These are phyloP conservation scores for Paramuricea clavata DNA, from an alignment of 92 coral and sea anemone species.

Conservation along the genomic window DNA sequence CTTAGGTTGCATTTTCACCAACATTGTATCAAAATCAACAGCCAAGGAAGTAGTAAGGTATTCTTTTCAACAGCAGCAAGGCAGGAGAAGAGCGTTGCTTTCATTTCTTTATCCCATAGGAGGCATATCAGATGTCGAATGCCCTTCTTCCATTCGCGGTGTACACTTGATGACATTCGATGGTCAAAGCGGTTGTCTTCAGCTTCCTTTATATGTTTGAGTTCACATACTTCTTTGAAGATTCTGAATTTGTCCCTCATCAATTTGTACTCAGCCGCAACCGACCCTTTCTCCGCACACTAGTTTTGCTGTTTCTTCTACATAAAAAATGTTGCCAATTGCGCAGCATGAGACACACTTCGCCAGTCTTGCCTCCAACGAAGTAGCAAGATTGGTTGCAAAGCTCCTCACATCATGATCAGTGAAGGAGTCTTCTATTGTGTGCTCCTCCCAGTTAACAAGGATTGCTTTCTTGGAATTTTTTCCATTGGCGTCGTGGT, in stretches of 20 bases:
- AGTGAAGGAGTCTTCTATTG: neutral
- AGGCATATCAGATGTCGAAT: neutral
- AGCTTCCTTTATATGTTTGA: neutral
- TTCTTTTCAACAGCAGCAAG: neutral
- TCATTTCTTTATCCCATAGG: slow-evolving; percentile 24
- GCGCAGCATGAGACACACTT: neutral
- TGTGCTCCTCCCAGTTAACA: neutral
- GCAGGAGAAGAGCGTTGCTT: neutral
- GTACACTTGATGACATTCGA: slow-evolving; percentile 10
- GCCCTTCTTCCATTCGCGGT: neutral
- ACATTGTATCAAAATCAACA: slow-evolving; percentile 12
- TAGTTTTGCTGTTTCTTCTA: slow-evolving; percentile 6
- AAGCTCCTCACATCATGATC: slow-evolving; percentile 1
- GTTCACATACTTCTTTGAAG: slow-evolving; percentile 7
- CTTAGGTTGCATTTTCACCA: neutral
- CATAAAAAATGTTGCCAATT: slow-evolving; percentile 29
- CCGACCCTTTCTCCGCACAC: slow-evolving; percentile 21
- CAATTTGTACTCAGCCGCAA: neutral
- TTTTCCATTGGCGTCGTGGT: neutral
- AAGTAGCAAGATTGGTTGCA: neutral
- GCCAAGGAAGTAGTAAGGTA: slow-evolving; percentile 21
- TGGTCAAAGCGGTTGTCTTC: slow-evolving; percentile 13
- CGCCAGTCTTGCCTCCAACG: neutral
- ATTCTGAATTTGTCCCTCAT: slow-evolving; percentile 1
- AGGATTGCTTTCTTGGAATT: neutral